Evolutionary conservation across 2,797 vertebrate species (phyloP).

Genomic region (Rhynchotus rufescens): DNA sequence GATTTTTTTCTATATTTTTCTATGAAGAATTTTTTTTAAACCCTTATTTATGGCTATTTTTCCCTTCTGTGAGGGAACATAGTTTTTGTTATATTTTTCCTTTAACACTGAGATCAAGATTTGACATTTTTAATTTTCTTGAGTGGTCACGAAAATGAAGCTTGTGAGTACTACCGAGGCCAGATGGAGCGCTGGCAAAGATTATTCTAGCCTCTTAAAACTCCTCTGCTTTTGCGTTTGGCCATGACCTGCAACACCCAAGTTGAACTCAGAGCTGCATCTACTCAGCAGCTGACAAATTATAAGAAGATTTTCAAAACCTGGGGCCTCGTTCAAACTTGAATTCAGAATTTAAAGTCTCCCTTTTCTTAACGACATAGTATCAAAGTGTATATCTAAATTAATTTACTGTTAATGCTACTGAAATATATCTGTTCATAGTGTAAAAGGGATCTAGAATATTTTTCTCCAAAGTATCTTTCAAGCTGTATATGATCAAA

Average conservation of each 20-base stretch:
- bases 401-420: background rate
- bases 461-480: background rate
- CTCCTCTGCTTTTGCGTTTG: background rate
- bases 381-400: background rate
- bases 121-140: background rate
- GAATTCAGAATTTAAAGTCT: background rate
- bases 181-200: background rate
- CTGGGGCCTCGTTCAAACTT: background rate
- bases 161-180: background rate
- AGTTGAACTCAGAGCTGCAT: background rate
- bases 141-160: background rate
- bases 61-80: background rate
- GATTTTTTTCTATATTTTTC: background rate
- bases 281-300: background rate
- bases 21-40: background rate
- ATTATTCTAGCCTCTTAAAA: conserved; percentile 8
- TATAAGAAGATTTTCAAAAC: background rate
- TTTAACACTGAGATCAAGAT: background rate
- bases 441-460: background rate
- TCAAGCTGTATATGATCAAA: background rate
- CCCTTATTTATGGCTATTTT: background rate
- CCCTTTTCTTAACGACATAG: background rate
- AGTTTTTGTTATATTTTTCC: background rate
- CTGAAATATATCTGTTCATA: background rate
- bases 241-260: background rate